Evolutionary conservation across 2,113 vertebrate genomes (phyloP), one percentile per base, ranked within the genome.

Genomic region (Theristicus caerulescens): DNA sequence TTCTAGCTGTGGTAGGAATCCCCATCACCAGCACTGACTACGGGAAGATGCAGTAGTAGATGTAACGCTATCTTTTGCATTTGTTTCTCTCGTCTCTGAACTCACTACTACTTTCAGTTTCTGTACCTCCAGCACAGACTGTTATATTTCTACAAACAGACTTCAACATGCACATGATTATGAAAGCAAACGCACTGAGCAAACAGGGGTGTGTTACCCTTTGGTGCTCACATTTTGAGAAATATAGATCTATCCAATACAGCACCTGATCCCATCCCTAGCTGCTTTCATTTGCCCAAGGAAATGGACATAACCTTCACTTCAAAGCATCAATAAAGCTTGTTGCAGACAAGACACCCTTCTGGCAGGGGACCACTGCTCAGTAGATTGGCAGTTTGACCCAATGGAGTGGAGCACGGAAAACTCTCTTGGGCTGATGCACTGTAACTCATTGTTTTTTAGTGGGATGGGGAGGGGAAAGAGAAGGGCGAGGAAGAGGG

Each of bases 241-340:
- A 91, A 94, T 73, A 81, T 72, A 94, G 71, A 97, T 77, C 84
- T 10, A 5, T 96, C 97, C 96, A 97, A 92, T 27, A 54, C 81
- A 97, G 97, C 98, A 99, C 98, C 98, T 98, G 98, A 98, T 98
- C 96, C 96, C 74, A 94, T 94, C 97, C 97, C 97, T 95, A 21
- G 94, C 82, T 76, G 97, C 97, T 98, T 97, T 96, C 97, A 98
- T 97, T 96, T 98, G 97, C 96, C 96, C 97, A 96, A 97, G 96
- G 97, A 99, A 98, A 98, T 76, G 94, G 98, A 98, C 97, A 96
- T 88, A 98, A 97, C 97, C 97, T 98, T 98, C 97, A 93, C 97
- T 97, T 93, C 54, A 71, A 97, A 97, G 97, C 98, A 98, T 97
- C 97, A 97, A 98, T 98, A 98, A 98, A 98, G 97, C 95, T 98